These are phyloP conservation scores for Ylistrum balloti DNA, from an alignment of 1,140 invertebrate species.

Conservation along the genomic window DNA sequence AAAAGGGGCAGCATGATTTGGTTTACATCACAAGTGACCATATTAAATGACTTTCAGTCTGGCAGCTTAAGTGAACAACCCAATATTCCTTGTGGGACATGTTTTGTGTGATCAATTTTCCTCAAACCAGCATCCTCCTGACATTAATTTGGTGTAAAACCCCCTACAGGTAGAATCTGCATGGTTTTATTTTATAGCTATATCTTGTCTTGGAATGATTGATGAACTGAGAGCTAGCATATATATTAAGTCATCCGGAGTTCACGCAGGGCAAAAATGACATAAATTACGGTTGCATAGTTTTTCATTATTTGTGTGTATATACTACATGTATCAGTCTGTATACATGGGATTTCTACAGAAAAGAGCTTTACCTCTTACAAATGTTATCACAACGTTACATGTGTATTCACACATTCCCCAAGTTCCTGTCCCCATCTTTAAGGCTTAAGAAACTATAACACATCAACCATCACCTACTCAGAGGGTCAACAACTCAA, in stretches of 20 bases:
- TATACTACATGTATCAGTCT: neutral
- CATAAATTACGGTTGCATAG: slow-evolving; percentile 12
- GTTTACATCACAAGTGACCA: neutral
- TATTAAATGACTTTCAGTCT: neutral
- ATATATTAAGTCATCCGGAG: slow-evolving; percentile 26
- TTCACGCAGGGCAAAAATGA: neutral
- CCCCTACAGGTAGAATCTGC: neutral
- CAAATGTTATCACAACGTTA: slow-evolving; percentile 4
- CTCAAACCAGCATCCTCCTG: neutral
- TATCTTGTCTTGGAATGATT: neutral
- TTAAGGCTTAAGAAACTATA: neutral
- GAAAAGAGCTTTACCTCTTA: neutral
- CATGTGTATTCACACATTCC: slow-evolving; percentile 21
- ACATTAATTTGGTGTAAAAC: neutral
- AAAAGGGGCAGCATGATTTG: neutral
- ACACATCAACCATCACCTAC: neutral
- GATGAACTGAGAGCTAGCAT: slow-evolving; percentile 8
- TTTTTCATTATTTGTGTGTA: slow-evolving; percentile 40
- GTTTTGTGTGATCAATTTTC: neutral
- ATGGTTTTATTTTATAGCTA: slow-evolving; percentile 20
- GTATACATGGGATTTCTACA: neutral
- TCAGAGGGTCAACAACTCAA: neutral
- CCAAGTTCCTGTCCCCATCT: slow-evolving; percentile 24
- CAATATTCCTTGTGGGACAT: neutral
- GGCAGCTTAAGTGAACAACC: neutral